Percentiles rank a stretch among this genome's conserved stretches.
phyloP scores from a whole-genome alignment of 2,888 invertebrate species.

The Panzeria rudis region DNA sequence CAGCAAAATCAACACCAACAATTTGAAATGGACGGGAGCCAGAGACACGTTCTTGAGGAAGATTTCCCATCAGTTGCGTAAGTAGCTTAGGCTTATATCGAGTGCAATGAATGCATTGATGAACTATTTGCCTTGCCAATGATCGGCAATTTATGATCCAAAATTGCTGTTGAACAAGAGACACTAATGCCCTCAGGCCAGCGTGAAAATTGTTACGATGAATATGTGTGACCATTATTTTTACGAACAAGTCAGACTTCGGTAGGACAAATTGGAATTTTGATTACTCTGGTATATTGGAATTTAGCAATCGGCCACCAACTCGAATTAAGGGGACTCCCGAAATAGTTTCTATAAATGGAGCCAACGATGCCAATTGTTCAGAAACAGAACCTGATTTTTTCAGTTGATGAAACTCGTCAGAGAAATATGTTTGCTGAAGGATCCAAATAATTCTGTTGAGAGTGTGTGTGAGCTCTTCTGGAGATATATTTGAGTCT shows the following conservation, averaged over 20 bases:
- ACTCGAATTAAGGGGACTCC: constrained; percentile 41
- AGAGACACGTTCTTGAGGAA: constrained; percentile 45
- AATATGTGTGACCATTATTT: constrained; percentile 17
- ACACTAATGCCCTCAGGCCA: constrained; percentile 26
- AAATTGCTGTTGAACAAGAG: constrained; percentile 3
- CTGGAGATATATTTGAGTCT: neutral
- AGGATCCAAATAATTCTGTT: constrained; percentile 12
- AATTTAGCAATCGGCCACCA: constrained; percentile 50
- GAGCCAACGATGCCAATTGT: constrained; percentile 4
- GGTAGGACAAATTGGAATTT: constrained; percentile 39
- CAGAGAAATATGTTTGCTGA: neutral
- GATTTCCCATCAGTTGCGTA: constrained; percentile 53
- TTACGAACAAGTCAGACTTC: constrained; percentile 41
- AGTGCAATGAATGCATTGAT: constrained; percentile 47
- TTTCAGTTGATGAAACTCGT: neutral
- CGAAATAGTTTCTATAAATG: constrained; percentile 47
- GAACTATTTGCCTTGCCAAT: constrained; percentile 34
- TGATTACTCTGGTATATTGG: neutral
- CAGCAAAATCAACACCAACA: constrained; percentile 46
- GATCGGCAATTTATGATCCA: no score
- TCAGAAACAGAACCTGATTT: neutral
- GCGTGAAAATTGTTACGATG: constrained; percentile 44
- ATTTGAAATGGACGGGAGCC: constrained; percentile 24
- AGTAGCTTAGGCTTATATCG: constrained; percentile 51
- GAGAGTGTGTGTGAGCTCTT: neutral